Conservation (phyloP, 1,140 invertebrate genomes). For the Drosophila burlai region DNA sequence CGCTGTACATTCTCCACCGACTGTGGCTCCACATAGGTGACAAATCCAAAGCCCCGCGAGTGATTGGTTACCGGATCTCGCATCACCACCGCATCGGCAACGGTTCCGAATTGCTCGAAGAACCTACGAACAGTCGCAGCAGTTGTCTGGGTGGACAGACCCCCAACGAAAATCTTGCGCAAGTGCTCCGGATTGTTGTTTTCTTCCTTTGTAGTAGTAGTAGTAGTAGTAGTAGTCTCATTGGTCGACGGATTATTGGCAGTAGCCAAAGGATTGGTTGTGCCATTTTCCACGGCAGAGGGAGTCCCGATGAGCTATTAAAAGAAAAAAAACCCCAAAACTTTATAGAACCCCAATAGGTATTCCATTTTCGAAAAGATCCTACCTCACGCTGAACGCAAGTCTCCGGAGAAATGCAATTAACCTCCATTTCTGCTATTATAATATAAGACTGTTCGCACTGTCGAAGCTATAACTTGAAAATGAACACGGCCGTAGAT, state of each 20-base stretch:
- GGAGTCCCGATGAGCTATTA: not conserved
- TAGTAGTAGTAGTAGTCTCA: not conserved
- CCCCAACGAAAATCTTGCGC: conserved; percentile 75
- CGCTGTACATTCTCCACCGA: conserved; percentile 66
- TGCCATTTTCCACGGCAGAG: not conserved
- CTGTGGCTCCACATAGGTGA: conserved; percentile 47
- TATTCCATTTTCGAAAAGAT: not conserved
- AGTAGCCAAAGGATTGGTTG: not conserved
- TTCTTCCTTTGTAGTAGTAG: not conserved
- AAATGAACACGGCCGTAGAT: conserved; percentile 30
- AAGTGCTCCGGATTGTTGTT: conserved; percentile 54
- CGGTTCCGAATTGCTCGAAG: conserved; percentile 55
- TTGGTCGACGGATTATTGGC: not conserved
- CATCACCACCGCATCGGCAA: conserved; percentile 70
- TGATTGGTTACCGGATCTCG: conserved; percentile 63
- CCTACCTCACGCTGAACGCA: conserved; percentile 54
- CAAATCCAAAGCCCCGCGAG: conserved; percentile 70
- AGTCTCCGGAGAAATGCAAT: conserved; percentile 23
- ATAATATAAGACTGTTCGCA: conserved; percentile 23
- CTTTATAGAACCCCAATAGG: not conserved
- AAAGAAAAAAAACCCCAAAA: not conserved
- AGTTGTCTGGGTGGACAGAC: conserved; percentile 53
- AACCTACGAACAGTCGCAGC: conserved; percentile 43
- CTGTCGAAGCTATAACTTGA: conserved; percentile 34
- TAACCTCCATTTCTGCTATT: conserved; percentile 50